Evolutionary conservation across 2,888 invertebrate species (phyloP).

Genomic region (Phengaris arion): DNA sequence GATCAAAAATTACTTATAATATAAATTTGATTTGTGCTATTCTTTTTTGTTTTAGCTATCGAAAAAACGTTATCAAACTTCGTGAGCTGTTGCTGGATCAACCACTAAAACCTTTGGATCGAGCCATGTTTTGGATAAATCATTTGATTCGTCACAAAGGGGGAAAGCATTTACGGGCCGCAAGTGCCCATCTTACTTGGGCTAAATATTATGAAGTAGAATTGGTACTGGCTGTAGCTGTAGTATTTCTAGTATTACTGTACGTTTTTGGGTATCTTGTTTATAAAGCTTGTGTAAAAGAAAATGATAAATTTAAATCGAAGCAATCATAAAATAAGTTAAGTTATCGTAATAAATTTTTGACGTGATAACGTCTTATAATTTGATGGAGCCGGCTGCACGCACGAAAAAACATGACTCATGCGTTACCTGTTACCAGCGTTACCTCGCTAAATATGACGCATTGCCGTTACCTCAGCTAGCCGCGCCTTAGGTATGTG

Average conservation of each 20-base stretch:
- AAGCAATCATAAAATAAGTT: background rate
- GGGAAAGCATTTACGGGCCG: constrained; percentile 36
- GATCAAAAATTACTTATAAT: background rate
- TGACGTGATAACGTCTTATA: too few relatives aligned
- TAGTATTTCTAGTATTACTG: background rate
- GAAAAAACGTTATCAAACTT: constrained; percentile 34
- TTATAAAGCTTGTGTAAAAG: background rate
- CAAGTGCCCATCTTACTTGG: constrained; percentile 35
- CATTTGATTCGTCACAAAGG: constrained; percentile 37
- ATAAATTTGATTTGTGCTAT: background rate
- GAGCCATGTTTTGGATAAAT: constrained; percentile 41
- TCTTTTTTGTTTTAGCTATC: constrained; percentile 37
- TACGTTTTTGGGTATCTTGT: background rate
- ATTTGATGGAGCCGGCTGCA: too few relatives aligned
- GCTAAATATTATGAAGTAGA: constrained; percentile 34
- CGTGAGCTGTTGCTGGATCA: constrained; percentile 36
- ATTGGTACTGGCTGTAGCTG: constrained; percentile 21
- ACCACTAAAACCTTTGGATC: constrained; percentile 35
- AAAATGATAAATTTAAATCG: background rate
- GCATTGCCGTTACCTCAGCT: too few relatives aligned
- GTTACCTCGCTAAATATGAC: too few relatives aligned
- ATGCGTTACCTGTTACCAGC: too few relatives aligned
- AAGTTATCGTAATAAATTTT: too few relatives aligned
- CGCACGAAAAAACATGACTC: too few relatives aligned
- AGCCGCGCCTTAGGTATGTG: too few relatives aligned